Percentiles rank a stretch among this genome's conserved stretches.
Evolutionary conservation across 2,113 vertebrate genomes (phyloP).

Genomic region (Thermophis baileyi): DNA sequence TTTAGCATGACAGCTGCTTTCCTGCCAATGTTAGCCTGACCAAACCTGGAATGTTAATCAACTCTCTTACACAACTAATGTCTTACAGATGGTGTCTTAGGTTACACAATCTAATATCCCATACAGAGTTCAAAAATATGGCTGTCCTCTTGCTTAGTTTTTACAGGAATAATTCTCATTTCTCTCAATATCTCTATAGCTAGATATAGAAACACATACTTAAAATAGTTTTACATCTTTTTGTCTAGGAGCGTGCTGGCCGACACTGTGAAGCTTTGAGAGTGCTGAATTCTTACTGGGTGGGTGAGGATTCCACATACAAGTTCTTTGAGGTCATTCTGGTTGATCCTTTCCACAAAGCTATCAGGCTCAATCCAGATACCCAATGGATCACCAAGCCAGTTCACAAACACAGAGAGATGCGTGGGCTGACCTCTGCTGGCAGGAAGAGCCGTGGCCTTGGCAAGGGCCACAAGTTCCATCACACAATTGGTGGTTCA

Average conservation of each 20-base stretch:
- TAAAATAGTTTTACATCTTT: neutral
- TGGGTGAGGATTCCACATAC: constrained; percentile 96
- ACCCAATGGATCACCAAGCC: constrained; percentile 95
- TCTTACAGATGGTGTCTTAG: no score
- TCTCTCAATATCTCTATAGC: no score
- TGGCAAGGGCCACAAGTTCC: constrained; percentile 97
- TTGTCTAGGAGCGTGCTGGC: constrained; percentile 86
- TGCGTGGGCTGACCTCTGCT: constrained; percentile 94
- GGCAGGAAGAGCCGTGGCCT: constrained; percentile 95
- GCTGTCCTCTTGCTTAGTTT: no score
- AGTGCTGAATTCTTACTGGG: constrained; percentile 94
- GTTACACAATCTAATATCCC: no score
- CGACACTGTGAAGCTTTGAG: constrained; percentile 93
- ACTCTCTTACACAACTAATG: no score
- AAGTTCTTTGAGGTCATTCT: constrained; percentile 96
- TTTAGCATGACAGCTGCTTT: no score
- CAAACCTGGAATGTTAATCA: no score
- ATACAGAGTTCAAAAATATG: no score
- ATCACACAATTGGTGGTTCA: constrained; percentile 94
- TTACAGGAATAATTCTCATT: no score
- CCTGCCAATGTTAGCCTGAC: no score
- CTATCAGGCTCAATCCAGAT: constrained; percentile 91
- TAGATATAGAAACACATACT: no score
- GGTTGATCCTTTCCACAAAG: constrained; percentile 91
- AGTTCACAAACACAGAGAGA: constrained; percentile 98